Percentiles rank a stretch among this genome's conserved stretches.
Conservation (phyloP, 2,797 vertebrate species). For the Coilia nasus region DNA sequence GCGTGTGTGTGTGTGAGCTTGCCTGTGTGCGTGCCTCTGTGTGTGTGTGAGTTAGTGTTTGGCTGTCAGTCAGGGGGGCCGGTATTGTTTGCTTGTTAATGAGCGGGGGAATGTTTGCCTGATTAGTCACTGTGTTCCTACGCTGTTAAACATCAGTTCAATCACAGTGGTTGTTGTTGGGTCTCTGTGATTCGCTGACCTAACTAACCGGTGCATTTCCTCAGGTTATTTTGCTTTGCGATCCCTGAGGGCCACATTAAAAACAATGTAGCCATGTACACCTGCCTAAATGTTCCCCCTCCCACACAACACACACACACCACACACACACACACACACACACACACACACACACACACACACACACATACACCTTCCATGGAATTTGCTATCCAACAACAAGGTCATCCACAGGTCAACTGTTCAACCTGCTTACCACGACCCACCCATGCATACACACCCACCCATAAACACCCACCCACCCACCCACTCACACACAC, state of each 20-base stretch:
- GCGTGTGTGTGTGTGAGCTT: background rate
- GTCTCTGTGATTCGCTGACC: background rate
- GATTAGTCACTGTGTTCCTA: background rate
- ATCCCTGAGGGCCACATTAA: too few species aligned
- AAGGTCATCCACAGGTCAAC: background rate
- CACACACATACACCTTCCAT: background rate
- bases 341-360: background rate
- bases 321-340: too few species aligned
- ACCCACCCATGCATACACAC: background rate
- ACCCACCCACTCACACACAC: too few species aligned
- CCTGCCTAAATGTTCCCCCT: too few species aligned
- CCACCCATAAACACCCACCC: too few species aligned
- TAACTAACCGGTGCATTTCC: background rate
- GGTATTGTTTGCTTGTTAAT: conserved; percentile 2
- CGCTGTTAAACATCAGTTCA: background rate
- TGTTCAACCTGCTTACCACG: background rate
- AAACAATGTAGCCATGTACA: too few species aligned
- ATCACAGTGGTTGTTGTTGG: background rate
- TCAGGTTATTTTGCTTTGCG: background rate
- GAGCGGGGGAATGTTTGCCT: background rate
- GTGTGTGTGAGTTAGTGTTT: conserved; percentile 2
- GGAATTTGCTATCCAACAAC: background rate
- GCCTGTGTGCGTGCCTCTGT: background rate
- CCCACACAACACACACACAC: too few species aligned
- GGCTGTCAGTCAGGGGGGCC: background rate